Evolutionary conservation across 1,140 invertebrate genomes (phyloP).

Genomic region (Drosophila navojoa): DNA sequence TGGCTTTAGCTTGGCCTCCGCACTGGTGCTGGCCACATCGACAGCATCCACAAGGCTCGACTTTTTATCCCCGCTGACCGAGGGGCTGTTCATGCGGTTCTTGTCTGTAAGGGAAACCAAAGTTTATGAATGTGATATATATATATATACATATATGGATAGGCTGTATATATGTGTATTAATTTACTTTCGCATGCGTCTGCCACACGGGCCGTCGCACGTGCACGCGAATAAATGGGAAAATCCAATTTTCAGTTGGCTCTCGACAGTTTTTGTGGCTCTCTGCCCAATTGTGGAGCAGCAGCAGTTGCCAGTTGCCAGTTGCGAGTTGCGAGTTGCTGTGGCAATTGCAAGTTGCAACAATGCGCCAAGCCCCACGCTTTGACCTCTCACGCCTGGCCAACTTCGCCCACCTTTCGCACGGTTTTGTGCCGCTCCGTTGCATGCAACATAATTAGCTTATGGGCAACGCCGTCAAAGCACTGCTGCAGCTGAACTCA

Average conservation of each 20-base stretch:
- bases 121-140: conserved; percentile 5
- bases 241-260: conserved; percentile 61
- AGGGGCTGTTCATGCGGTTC: conserved; percentile 78
- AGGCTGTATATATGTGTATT: not conserved
- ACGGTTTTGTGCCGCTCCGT: not conserved
- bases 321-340: not conserved
- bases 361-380: not conserved
- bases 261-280: conserved; percentile 5
- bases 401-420: not conserved
- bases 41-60: conserved; percentile 64
- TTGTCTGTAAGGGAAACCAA: conserved; percentile 57
- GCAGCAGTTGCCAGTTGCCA: not conserved
- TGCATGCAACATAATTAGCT: conserved; percentile 8
- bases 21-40: conserved; percentile 72
- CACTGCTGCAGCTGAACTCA: too few relatives aligned
- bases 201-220: not conserved
- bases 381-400: not conserved
- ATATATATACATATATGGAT: not conserved
- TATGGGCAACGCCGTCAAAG: not conserved
- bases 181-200: not conserved
- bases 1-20: conserved; percentile 76
- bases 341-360: not conserved
- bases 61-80: conserved; percentile 74
- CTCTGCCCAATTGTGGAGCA: not conserved
- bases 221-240: conserved; percentile 34